phyloP scores from a whole-genome alignment of 2,888 invertebrate species.

The Drosophila borborema region DNA sequence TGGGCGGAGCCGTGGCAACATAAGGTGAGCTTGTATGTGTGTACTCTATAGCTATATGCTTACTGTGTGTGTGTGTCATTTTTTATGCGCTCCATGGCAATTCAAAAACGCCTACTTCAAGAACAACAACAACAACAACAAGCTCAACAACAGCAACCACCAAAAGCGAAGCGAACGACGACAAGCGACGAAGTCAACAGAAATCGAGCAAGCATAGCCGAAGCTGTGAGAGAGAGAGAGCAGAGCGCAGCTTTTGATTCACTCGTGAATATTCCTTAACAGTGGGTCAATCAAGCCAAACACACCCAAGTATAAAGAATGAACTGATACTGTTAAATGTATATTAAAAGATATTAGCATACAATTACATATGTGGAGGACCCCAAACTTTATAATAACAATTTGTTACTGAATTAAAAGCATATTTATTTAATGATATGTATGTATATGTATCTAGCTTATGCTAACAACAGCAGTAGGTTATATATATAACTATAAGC shows the following conservation, averaged over 20 bases:
- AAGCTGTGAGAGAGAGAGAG: slow-evolving; percentile 45
- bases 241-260: slow-evolving; percentile 36
- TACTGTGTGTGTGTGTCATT: slow-evolving; percentile 50
- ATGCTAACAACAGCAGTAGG: background rate
- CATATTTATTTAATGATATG: background rate
- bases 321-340: background rate
- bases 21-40: slow-evolving; percentile 68
- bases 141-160: slow-evolving; percentile 56
- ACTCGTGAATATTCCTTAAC: slow-evolving; percentile 61
- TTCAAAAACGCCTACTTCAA: slow-evolving; percentile 82
- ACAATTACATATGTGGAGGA: too few relatives aligned
- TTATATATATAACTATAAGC: background rate
- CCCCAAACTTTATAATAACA: background rate
- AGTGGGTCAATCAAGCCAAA: slow-evolving; percentile 13
- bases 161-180: slow-evolving; percentile 34
- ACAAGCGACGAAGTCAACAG: slow-evolving; percentile 39
- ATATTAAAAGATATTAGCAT: background rate
- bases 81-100: slow-evolving; percentile 77
- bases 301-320: background rate
- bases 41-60: slow-evolving; percentile 24
- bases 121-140: slow-evolving; percentile 59
- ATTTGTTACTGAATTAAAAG: background rate
- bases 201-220: slow-evolving; percentile 46
- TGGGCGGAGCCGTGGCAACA: slow-evolving; percentile 83
- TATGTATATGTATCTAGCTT: too few relatives aligned